Evolutionary conservation across 2,113 vertebrate genomes (phyloP), one percentile per base, ranked within the genome.

Genomic region (Trochalopteron elliotii): DNA sequence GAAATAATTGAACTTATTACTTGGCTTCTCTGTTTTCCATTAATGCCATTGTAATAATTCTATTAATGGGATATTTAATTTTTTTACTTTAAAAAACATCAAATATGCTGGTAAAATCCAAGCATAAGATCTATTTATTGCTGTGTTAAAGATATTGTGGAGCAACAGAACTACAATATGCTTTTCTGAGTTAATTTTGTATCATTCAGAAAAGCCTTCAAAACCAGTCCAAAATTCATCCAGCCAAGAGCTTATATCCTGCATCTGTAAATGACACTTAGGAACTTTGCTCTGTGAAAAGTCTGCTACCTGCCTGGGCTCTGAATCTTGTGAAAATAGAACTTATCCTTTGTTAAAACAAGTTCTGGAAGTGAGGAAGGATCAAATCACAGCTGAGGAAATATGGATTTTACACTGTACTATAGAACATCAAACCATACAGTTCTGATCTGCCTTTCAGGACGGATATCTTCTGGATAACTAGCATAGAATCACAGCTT

Each of bases 1-100:
- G 70, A 24, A 90, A 68, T 82, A 90, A 90, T 50, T 70, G 22
- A 30, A 78, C 30, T 68, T 83, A 70, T 22, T 75, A 37, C 49
- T 90, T 90, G 85, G 31, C n/a, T 83, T 85, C 45, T 90, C 67
- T 90, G 11, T 76, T 97, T 95, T 91, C 56, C 9, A 15, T 92
- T 79, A 70, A 69, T 69, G 16, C 5, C 19, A 61, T 52, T 44
- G 15, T 79, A 78, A 63, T 68, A 89, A 69, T 92, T 96, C 31
- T 53, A 77, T 45, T 76, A 70, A 68, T 45, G 11, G 7, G 3
- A 28, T 61, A 53, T 75, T 72, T 63, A 37, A 22, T 6, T 49
- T 40, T 49, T 70, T 91, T 69, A 22, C 64, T 85, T 89, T 53
- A 39, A 85, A 81, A 87, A 28, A 74, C 71, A 81, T 31, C 7